These are phyloP conservation scores for Petrocephalus microphthalmus DNA, from an alignment of 2,113 vertebrate species.

Conservation along the genomic window DNA sequence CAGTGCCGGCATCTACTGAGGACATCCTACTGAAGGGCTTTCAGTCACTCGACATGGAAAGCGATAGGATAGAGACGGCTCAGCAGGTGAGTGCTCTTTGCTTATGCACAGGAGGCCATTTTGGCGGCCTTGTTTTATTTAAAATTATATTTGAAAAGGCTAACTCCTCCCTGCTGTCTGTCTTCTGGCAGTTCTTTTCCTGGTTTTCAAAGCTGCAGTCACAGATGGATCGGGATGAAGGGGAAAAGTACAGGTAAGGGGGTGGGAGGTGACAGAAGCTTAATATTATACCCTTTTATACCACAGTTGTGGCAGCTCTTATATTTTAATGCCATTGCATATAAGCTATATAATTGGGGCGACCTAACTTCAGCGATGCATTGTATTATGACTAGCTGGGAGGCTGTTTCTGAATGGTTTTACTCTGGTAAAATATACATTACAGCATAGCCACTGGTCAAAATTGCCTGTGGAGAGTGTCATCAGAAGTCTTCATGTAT, in stretches of 20 bases:
- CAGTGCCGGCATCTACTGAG: slow-evolving; percentile 82
- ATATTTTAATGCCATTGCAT: neutral
- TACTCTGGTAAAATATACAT: neutral
- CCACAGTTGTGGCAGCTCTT: neutral
- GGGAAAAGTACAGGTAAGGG: slow-evolving; percentile 77
- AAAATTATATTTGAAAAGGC: neutral
- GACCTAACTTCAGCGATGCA: neutral
- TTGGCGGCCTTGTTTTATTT: neutral
- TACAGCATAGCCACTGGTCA: neutral
- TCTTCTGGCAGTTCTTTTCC: slow-evolving; percentile 81
- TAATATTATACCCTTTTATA: neutral
- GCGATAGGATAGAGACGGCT: slow-evolving; percentile 84
- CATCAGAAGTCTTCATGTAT: neutral
- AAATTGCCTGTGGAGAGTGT: neutral
- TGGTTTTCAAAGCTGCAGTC: slow-evolving; percentile 91
- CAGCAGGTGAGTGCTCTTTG: slow-evolving; percentile 70
- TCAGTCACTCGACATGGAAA: slow-evolving; percentile 73
- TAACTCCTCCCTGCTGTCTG: neutral
- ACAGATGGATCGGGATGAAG: slow-evolving; percentile 91
- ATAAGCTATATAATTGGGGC: neutral
- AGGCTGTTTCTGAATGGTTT: neutral
- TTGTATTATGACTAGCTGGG: neutral
- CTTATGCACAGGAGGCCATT: neutral
- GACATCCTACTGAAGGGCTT: slow-evolving; percentile 83
- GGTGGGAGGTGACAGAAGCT: neutral